phyloP scores from a whole-genome alignment of 2,888 invertebrate genomes.

The Chrysolina oricalcia region DNA sequence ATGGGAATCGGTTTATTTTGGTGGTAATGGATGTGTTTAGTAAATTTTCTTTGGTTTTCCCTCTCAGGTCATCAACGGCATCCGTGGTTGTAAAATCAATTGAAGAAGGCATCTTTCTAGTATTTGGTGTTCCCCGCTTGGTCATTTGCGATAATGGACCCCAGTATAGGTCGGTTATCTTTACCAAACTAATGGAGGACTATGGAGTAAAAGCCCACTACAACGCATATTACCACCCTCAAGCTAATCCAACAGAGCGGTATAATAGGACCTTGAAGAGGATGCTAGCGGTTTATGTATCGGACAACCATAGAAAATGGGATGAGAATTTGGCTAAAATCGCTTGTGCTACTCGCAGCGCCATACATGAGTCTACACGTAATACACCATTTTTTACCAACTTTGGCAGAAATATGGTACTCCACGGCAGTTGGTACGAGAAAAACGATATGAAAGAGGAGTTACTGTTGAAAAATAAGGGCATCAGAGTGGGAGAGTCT shows the following conservation, averaged over 20 bases:
- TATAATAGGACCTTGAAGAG: slow-evolving; percentile 28
- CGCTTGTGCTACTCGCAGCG: slow-evolving; percentile 27
- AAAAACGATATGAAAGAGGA: neutral
- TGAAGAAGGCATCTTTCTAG: slow-evolving; percentile 47
- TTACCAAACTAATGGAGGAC: slow-evolving; percentile 25
- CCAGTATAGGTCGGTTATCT: slow-evolving; percentile 48
- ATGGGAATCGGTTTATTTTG: slow-evolving; percentile 37
- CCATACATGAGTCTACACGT: slow-evolving; percentile 20
- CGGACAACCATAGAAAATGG: slow-evolving; percentile 42
- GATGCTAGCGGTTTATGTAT: slow-evolving; percentile 32
- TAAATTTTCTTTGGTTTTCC: slow-evolving; percentile 39
- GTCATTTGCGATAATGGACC: slow-evolving; percentile 50
- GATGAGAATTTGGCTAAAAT: slow-evolving; percentile 36
- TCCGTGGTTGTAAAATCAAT: slow-evolving; percentile 16
- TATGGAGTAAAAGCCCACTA: slow-evolving; percentile 17
- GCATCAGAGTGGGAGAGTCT: neutral
- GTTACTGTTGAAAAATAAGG: neutral
- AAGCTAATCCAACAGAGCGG: slow-evolving; percentile 36
- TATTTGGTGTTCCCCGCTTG: slow-evolving; percentile 44
- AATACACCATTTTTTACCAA: slow-evolving; percentile 31
- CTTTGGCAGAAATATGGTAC: slow-evolving; percentile 30
- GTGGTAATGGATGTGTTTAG: slow-evolving; percentile 43
- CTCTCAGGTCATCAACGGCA: slow-evolving; percentile 42
- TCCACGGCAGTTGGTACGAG: slow-evolving; percentile 6
- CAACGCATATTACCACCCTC: slow-evolving; percentile 40